Base-by-base conservation (phyloP, 1,140 invertebrate species). In the Zaprionus gabonicus region DNA sequence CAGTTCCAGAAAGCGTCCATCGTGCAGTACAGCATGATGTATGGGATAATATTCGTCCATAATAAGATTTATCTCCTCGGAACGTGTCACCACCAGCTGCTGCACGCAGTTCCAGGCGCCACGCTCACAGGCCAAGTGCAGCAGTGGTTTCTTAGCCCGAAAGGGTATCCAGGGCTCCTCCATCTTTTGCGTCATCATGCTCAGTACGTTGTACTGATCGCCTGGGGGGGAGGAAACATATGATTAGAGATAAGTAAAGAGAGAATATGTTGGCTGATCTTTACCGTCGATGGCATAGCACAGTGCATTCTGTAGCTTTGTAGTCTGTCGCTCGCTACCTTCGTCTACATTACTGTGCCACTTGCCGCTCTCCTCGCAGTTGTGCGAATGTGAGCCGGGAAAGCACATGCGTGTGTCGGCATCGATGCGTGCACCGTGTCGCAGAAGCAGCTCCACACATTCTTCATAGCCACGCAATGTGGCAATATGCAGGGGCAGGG, bases 21-120 rank as follows among this genome's bases (percentile, higher is more conserved):
- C 95, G 81, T 96, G 95, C 28, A 96, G 93, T 6, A 95, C 95
- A 2, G 95, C 96, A 81, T 96, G 95, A 88, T 96, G 96, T 60
- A 96, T 96, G 6, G 96, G 96, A 93, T 95, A 96, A 90, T 96
- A 96, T 93, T 96, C 96, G 85, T 96, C 96, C 93, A 95, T 96
- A 57, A 96, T 95, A 55, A 95, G 94, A 90, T 96, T 96, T 13
- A 96, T 95, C 92, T 96, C 96, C 76, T 96, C 95, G 28, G 94
- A 94, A 44, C 96, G 93, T 57, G 95, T 95, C 13, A 94, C 93
- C 9, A 94, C 94, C 34, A 96, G 91, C 92, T 95, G 95, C 81
- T 95, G 95, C 0, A 95, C 95, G 92, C 95, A 96, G 65, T 95
- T 94, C 95, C 95, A 96, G 28, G 96, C 95, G 23, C 95, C 95